Base-by-base conservation (phyloP, 2,113 vertebrate species). In the Cervus canadensis region DNA sequence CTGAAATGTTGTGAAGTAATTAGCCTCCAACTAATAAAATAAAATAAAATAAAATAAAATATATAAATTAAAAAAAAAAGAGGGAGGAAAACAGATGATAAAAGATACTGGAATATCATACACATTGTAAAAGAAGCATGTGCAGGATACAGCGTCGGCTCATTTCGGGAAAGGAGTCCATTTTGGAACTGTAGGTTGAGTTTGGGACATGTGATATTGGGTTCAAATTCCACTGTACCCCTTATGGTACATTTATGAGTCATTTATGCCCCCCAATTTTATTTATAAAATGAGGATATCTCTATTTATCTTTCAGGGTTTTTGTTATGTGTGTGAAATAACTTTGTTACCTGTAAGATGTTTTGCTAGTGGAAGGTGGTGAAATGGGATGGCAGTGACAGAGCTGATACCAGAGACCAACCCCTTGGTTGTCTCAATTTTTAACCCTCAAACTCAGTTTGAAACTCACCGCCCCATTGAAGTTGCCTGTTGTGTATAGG, bases 91-190 rank as follows among this genome's bases (percentile, higher is more conserved):
- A 19, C 25, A 92, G 23, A 25, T 9, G 30, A 56, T 36, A 57
- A 87, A 92, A 52, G 19, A 78, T 11, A 26, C 0, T 2, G 33
- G 14, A 13, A 60, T 64, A 3, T 16, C 56, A 54, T 5, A 84
- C 28, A 67, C 14, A 36, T 13, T 43, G 1, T 23, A 54, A 79
- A 86, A 74, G 33, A 56, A 36, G 19, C n/a, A 36, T 4, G 3
- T 12, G 0, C 1, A 40, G 7, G 2, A 52, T 23, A 28, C 1
- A 40, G 2, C 4, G 1, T 12, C 50, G n/a, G 21, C 16, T 45
- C 40, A 23, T 8, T 28, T n/a, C 7, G 5, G 19, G 43, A 48
- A 48, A 15, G 6, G 23, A 25, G 26, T 71, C 6, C 33, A 12
- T 52, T 94, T 11, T 60, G 50, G 25, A 54, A 15, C 19, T 84